Base-by-base conservation (phyloP, 2,888 invertebrate genomes). In the Volucella inflata region DNA sequence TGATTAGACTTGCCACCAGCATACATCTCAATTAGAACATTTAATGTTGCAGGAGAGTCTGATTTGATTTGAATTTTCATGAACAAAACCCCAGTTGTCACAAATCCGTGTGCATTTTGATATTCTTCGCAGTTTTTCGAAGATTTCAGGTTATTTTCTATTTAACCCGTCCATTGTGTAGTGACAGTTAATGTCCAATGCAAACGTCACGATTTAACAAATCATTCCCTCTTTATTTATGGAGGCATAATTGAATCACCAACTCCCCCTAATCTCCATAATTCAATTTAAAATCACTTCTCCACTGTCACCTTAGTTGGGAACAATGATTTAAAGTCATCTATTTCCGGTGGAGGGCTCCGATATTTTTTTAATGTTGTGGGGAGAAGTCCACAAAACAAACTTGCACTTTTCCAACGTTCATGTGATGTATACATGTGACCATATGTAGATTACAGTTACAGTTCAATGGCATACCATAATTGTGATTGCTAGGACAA, bases 391-490 rank as follows among this genome's bases (percentile, higher is more conserved):
- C 38, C 57, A 11, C 17, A 46, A 55, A 68, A 53, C 0, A 11
- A 21, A 30, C 14, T 8, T 53, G 30, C 42, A 48, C 44, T 14
- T 55, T 42, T 44, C 40, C 30, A 46, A 44, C 16, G 8, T n/a
- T 40, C 21, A 48, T 48, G 12, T 48, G 4, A n/a, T 14, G 9
- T 48, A 64, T 48, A 11, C 62, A 62, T 30, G 12, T 40, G 42
- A 64, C 46, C 16, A 38, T 17, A 30, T 6, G 30, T 30, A 30
- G 30, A 30, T 30, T 30, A 30, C 30, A 42, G 38, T 17, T 51
- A 40, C 67, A 42, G 67, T 55, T 55, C 53, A 68, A 44, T 42
- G 67, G 44, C 67, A 68, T 30, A 21, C 8, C 12, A 12, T 30
- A 2, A 9, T 10, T 55, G 30, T 30, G 16, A 17, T 48, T 65